Base-by-base conservation (phyloP, 2,797 vertebrate genomes). In the Falco cherrug region DNA sequence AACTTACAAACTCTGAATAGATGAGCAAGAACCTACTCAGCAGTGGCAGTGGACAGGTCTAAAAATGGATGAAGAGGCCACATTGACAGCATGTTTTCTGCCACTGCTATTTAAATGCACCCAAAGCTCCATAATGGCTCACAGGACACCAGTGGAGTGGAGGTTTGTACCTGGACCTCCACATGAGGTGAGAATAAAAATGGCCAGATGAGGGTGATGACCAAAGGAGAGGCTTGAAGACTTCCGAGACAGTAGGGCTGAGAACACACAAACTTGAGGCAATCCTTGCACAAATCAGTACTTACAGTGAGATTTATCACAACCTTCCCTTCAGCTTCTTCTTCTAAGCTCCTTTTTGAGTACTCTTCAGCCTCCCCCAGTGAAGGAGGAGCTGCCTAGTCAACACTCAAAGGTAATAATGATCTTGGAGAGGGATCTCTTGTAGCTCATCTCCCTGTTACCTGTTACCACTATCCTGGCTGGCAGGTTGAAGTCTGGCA, bases 371-470 rank as follows among this genome's bases (percentile, higher is more conserved):
- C 6, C 29, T 88, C 33, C 31, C 53, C 11, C 16, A 57, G 8
- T 41, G 56, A 54, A 80, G 84, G 54, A 92, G 59, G 31, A 94
- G 56, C 24, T 93, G 47, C 63, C 84, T 39, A 73, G 39, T 81
- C 67, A 84, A 50, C 13, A 68, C 45, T 43, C 57, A 84, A 2
- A 18, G 39, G 35, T 41, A 86, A 82, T 19, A 16, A 89, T 22
- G 47, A 90, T 45, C 45, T 68, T 54, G 20, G 47, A 88, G 28
- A 84, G 8, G 13, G 53, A 90, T 53, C 14, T 75, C 37, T 41
- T 24, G 31, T 16, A 78, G 73, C 11, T 93, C n/a, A 15, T 45
- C 6, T 68, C 41, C 37, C 41, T 53, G 47, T 35, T 51, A 85
- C 13, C 31, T 70, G 22, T 54, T 60, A 53, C 7, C 5, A 2